phyloP scores from a whole-genome alignment of 2,888 invertebrate species.

The Catocala nupta region DNA sequence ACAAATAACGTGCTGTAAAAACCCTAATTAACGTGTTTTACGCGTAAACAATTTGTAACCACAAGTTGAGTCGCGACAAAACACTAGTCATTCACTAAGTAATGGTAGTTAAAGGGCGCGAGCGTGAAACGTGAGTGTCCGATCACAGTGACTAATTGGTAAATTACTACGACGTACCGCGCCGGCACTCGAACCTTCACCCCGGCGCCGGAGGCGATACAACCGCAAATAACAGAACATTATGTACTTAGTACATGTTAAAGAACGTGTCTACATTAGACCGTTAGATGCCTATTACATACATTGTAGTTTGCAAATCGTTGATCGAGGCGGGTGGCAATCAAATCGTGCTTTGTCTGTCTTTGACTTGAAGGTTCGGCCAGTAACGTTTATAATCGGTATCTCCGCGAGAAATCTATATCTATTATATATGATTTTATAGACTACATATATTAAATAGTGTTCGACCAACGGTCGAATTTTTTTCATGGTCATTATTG shows the following conservation, averaged over 20 bases:
- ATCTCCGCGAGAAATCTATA: too few species aligned
- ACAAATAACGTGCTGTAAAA: too few species aligned
- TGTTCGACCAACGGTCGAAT: too few species aligned
- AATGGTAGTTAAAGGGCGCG: conserved; percentile 54
- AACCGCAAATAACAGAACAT: conserved; percentile 30
- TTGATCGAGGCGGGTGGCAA: neutral
- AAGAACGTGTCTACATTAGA: conserved; percentile 17
- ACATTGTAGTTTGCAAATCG: neutral
- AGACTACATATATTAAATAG: too few species aligned
- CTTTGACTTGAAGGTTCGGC: too few species aligned
- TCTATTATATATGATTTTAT: too few species aligned
- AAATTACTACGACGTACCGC: conserved; percentile 57
- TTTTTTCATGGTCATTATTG: too few species aligned
- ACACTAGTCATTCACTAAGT: conserved; percentile 28
- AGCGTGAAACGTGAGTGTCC: conserved; percentile 63
- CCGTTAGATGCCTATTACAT: conserved; percentile 29
- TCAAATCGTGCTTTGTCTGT: neutral
- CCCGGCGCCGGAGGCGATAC: conserved; percentile 32
- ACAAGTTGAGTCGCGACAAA: conserved; percentile 18
- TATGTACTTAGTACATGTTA: conserved; percentile 41
- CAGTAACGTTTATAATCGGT: too few species aligned
- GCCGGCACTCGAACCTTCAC: conserved; percentile 46
- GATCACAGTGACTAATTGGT: conserved; percentile 69
- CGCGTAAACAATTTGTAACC: neutral
- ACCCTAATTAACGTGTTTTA: neutral